phyloP scores from a whole-genome alignment of 2,888 invertebrate genomes.

The Muschampia plurimacula region DNA sequence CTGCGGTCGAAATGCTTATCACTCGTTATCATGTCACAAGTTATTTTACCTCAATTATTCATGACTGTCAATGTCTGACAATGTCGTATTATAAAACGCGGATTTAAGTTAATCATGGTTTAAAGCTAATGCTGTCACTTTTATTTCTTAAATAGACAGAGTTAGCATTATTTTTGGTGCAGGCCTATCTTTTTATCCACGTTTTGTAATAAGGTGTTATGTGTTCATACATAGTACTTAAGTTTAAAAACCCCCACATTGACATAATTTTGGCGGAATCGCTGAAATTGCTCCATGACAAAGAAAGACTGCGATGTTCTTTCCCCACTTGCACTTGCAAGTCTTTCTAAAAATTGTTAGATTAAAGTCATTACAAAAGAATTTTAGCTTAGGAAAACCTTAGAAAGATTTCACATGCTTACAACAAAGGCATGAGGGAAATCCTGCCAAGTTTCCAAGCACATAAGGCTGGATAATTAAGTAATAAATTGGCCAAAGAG shows the following conservation, averaged over 20 bases:
- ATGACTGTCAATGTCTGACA: too few species aligned
- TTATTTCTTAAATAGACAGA: too few species aligned
- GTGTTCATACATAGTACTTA: too few species aligned
- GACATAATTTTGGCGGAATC: neutral
- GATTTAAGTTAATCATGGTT: too few species aligned
- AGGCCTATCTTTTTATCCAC: too few species aligned
- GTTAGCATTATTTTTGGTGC: too few species aligned
- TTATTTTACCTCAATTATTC: too few species aligned
- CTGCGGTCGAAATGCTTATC: too few species aligned
- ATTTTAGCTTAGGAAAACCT: conserved; percentile 3
- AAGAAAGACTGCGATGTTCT: neutral
- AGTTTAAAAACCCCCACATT: neutral
- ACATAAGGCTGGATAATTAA: conserved; percentile 68
- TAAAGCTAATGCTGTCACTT: too few species aligned
- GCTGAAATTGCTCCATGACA: neutral
- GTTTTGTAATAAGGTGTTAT: too few species aligned
- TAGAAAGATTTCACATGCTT: conserved; percentile 12
- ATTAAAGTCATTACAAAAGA: conserved; percentile 7
- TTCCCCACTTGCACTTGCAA: neutral
- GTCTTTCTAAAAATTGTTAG: neutral
- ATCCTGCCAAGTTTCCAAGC: conserved; percentile 50
- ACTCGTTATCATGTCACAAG: too few species aligned
- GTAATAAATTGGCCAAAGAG: conserved; percentile 69
- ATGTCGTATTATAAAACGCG: too few species aligned
- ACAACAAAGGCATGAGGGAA: conserved; percentile 13